phyloP scores from a whole-genome alignment of 1,140 invertebrate genomes.

The Episyrphus balteatus region DNA sequence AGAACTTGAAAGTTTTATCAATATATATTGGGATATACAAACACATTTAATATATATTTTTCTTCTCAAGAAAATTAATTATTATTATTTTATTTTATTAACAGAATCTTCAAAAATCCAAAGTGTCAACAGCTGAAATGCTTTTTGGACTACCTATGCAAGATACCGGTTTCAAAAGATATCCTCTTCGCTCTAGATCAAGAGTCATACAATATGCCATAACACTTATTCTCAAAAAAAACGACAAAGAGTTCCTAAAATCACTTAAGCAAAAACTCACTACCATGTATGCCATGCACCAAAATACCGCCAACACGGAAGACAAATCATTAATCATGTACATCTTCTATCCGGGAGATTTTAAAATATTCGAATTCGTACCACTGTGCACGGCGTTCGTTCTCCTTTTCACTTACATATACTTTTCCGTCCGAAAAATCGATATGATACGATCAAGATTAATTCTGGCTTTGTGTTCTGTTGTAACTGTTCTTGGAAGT shows the following conservation, averaged over 20 bases:
- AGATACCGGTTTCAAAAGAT: conserved; percentile 79
- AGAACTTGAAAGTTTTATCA: no score
- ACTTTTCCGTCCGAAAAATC: conserved; percentile 91
- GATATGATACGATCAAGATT: conserved; percentile 88
- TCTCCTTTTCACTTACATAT: conserved; percentile 81
- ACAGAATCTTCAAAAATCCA: conserved; percentile 62
- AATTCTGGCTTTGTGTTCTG: conserved; percentile 79
- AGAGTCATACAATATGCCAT: conserved; percentile 81
- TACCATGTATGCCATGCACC: background rate
- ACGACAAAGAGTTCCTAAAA: conserved; percentile 65
- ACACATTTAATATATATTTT: no score
- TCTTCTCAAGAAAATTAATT: no score
- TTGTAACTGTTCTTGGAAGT: conserved; percentile 78
- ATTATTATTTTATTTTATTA: conserved; percentile 16
- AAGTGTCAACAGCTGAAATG: conserved; percentile 78
- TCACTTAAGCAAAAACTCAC: conserved; percentile 58
- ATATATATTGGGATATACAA: no score
- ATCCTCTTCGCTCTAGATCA: conserved; percentile 69
- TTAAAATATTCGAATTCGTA: conserved; percentile 76
- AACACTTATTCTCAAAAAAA: conserved; percentile 73
- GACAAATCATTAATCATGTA: conserved; percentile 43
- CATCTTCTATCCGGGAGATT: conserved; percentile 77
- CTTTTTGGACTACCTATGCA: conserved; percentile 83
- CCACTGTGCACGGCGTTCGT: conserved; percentile 75
- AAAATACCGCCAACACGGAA: conserved; percentile 3